These are phyloP conservation scores for Drosophila nasuta DNA, from an alignment of 1,140 invertebrate species.

Conservation along the genomic window DNA sequence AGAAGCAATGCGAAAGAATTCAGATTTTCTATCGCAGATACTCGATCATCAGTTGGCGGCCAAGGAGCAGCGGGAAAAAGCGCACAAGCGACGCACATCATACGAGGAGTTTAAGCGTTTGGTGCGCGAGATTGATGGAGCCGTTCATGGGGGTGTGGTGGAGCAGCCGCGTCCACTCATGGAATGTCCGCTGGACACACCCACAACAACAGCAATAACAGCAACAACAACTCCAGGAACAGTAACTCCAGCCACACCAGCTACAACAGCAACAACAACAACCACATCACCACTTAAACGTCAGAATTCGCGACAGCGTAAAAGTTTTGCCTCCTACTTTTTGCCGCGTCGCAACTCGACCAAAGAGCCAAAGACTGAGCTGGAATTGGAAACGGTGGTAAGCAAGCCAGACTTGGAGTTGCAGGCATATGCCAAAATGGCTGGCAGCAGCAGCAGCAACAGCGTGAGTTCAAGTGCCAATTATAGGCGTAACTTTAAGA, in stretches of 20 bases:
- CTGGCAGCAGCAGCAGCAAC: constrained; percentile 19
- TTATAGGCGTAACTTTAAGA: constrained; percentile 79
- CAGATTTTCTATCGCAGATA: constrained; percentile 84
- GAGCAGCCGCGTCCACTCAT: constrained; percentile 17
- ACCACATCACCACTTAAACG: constrained; percentile 65
- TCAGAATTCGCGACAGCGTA: constrained; percentile 81
- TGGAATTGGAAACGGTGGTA: constrained; percentile 28
- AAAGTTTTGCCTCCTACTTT: constrained; percentile 78
- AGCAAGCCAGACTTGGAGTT: constrained; percentile 26
- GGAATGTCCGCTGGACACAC: constrained; percentile 45
- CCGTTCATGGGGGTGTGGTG: constrained; percentile 40
- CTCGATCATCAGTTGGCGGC: constrained; percentile 79
- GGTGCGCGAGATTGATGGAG: constrained; percentile 75
- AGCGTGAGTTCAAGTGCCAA: constrained; percentile 30
- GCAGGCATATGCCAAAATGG: constrained; percentile 44
- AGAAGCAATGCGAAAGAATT: constrained; percentile 83
- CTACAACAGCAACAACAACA: constrained; percentile 2
- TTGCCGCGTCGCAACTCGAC: constrained; percentile 68
- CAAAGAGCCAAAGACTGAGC: constrained; percentile 65
- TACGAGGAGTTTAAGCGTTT: constrained; percentile 84
- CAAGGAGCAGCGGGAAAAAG: constrained; percentile 81
- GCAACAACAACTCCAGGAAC: constrained; percentile 4
- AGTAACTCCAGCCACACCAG: constrained; percentile 3
- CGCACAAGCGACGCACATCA: constrained; percentile 82
- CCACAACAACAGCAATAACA: constrained; percentile 6